These are phyloP conservation scores for Drosophila merina DNA, from an alignment of 2,888 invertebrate genomes.

Conservation along the genomic window DNA sequence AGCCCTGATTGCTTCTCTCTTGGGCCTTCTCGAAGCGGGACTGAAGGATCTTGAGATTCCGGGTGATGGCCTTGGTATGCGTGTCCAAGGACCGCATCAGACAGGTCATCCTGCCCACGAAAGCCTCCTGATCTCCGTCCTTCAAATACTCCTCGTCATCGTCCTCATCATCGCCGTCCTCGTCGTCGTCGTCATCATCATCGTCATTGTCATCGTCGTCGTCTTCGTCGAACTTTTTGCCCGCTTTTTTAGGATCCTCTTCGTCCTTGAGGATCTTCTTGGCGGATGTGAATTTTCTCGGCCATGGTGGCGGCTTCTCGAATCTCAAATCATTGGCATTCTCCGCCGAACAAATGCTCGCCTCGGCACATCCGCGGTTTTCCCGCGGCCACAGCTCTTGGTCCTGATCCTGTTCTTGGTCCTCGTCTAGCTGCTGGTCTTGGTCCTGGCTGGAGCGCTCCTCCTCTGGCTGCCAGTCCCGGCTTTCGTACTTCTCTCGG, in stretches of 20 bases:
- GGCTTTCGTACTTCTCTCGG: not conserved
- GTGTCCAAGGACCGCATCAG: conserved; percentile 19
- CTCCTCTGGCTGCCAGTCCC: not conserved
- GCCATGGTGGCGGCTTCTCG: conserved; percentile 1
- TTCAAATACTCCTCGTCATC: not conserved
- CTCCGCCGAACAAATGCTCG: conserved; percentile 23
- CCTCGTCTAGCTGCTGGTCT: not conserved
- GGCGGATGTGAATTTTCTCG: no score
- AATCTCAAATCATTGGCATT: conserved; percentile 1
- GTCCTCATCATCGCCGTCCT: not conserved
- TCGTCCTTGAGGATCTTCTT: conserved; percentile 1
- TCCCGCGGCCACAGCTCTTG: not conserved
- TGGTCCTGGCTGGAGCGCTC: not conserved
- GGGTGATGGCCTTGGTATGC: conserved; percentile 8
- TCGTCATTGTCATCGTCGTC: not conserved
- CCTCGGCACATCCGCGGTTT: not conserved
- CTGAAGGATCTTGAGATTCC: conserved; percentile 20
- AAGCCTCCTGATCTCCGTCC: not conserved
- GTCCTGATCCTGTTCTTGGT: not conserved
- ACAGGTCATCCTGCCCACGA: conserved; percentile 21
- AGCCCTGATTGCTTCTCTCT: not conserved
- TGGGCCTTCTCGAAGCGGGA: not conserved
- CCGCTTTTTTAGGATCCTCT: conserved; percentile 8
- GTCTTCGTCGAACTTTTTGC: conserved; percentile 1
- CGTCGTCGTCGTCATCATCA: not conserved